phyloP scores from a whole-genome alignment of 2,888 invertebrate species.

The Lucinisca nassula region DNA sequence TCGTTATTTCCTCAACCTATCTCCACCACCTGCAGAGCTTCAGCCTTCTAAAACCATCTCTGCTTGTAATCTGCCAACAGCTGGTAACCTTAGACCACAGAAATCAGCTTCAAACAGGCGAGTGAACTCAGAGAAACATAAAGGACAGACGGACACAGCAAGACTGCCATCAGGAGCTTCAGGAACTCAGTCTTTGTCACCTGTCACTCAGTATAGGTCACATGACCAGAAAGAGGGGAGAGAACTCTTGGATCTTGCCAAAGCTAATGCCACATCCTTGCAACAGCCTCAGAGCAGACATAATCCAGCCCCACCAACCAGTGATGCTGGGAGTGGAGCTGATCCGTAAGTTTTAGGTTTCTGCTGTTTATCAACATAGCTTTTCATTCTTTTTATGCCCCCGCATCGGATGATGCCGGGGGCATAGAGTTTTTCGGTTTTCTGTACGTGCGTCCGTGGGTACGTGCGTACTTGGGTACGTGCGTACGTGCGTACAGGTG shows the following conservation, averaged over 20 bases:
- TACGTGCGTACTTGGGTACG: no score
- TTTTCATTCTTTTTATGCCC: no score
- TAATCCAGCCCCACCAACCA: neutral
- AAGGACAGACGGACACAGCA: neutral
- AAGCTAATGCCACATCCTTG: constrained; percentile 61
- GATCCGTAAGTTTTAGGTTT: neutral
- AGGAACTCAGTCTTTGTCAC: constrained; percentile 19
- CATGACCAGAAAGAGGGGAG: constrained; percentile 45
- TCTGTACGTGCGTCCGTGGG: no score
- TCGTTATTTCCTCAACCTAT: constrained; percentile 75
- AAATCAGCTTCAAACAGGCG: constrained; percentile 53
- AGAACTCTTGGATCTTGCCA: constrained; percentile 56
- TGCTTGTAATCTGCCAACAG: constrained; percentile 35
- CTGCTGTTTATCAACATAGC: neutral
- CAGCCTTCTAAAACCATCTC: constrained; percentile 44
- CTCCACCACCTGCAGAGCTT: constrained; percentile 51
- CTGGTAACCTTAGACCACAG: constrained; percentile 51
- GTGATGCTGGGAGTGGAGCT: neutral
- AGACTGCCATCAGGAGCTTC: neutral
- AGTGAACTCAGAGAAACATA: neutral
- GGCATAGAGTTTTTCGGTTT: no score
- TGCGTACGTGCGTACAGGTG: no score
- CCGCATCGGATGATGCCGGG: no score
- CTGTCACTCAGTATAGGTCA: constrained; percentile 32
- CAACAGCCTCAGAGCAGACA: neutral